Percentiles rank a stretch among this genome's conserved stretches.
phyloP scores from a whole-genome alignment of 2,888 invertebrate genomes.

The Barypeithes pellucidus region DNA sequence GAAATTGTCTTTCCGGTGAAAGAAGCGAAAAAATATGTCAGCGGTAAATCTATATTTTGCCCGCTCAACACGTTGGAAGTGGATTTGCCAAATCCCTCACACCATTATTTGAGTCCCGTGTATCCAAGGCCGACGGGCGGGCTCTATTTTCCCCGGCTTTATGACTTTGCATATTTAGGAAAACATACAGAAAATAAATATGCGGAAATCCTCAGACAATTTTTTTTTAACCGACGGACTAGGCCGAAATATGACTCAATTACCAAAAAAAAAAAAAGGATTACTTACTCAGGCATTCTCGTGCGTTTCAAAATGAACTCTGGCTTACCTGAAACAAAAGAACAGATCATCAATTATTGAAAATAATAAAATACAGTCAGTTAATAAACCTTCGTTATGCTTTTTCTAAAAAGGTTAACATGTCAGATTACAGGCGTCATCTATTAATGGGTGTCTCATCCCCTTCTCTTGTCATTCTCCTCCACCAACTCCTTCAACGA shows the following conservation, averaged over 20 bases:
- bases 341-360: neutral
- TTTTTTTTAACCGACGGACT: no score
- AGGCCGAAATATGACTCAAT: no score
- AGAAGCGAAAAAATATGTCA: constrained; percentile 10
- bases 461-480: no score
- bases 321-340: constrained; percentile 7
- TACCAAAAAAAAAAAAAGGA: no score
- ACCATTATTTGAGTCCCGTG: constrained; percentile 15
- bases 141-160: constrained; percentile 16
- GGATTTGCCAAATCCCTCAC: constrained; percentile 31
- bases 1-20: neutral
- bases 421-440: no score
- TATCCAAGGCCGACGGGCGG: constrained; percentile 16
- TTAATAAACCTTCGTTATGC: no score
- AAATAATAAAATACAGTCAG: no score
- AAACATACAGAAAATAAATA: neutral
- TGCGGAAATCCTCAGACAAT: neutral
- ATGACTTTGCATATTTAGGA: constrained; percentile 15
- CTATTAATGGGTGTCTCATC: no score
- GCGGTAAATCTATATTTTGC: constrained; percentile 24
- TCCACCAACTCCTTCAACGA: no score
- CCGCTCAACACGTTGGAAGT: constrained; percentile 34
- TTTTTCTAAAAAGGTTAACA: no score
- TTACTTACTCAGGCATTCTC: neutral
- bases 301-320: neutral